phyloP scores from a whole-genome alignment of 2,113 vertebrate genomes.

The Sus scrofa region DNA sequence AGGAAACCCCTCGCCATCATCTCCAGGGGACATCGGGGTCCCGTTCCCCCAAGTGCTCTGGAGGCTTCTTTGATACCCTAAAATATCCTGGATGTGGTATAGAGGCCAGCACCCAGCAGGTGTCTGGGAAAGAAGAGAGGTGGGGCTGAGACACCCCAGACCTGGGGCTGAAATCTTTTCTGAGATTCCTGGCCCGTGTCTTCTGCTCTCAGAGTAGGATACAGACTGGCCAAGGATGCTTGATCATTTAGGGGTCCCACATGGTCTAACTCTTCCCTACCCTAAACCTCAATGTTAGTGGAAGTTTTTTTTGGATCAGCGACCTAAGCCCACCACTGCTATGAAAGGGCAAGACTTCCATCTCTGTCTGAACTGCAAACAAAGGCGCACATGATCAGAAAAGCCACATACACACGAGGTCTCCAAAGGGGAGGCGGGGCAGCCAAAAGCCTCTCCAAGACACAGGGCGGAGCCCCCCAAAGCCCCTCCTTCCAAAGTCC shows the following conservation, averaged over 20 bases:
- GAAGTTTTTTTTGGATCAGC: background rate
- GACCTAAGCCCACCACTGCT: background rate
- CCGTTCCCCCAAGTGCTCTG: too few species aligned
- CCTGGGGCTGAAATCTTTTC: background rate
- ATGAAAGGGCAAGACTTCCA: background rate
- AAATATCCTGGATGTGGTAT: too few species aligned
- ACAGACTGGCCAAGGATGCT: background rate
- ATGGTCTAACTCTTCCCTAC: too few species aligned
- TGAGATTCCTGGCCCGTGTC: background rate
- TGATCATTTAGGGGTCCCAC: fast-evolving
- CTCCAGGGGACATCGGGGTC: too few species aligned
- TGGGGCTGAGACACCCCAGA: too few species aligned
- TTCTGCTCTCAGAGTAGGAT: background rate
- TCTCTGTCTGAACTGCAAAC: background rate
- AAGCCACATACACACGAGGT: too few species aligned
- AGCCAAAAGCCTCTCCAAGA: too few species aligned
- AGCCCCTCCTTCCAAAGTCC: background rate
- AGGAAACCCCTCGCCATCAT: background rate
- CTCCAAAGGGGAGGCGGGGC: too few species aligned
- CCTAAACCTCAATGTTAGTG: background rate
- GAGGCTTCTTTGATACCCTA: fast-evolving
- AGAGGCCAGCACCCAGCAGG: background rate
- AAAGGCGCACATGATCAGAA: background rate
- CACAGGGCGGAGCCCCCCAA: too few species aligned
- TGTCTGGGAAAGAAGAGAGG: background rate